Conservation (phyloP, 2,888 invertebrate genomes). For the Spicauda simplicius region DNA sequence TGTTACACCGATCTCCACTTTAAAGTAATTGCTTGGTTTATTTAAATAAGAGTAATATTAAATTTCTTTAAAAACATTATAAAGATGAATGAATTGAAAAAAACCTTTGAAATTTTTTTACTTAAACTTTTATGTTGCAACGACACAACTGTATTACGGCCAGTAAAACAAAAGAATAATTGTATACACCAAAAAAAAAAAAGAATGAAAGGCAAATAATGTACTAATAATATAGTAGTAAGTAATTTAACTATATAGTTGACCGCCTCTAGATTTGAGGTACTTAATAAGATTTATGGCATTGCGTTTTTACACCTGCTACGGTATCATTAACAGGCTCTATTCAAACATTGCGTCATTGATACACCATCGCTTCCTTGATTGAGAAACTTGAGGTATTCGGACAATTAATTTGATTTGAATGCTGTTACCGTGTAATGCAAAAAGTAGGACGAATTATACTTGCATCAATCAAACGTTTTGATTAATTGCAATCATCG, state of each 20-base stretch:
- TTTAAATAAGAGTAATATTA: too few relatives aligned
- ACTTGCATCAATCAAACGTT: slow-evolving; percentile 43
- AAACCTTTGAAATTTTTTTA: too few relatives aligned
- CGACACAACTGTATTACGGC: too few relatives aligned
- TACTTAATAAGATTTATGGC: not conserved
- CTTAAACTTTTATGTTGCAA: too few relatives aligned
- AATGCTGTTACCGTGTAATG: slow-evolving; percentile 32
- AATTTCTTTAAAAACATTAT: too few relatives aligned
- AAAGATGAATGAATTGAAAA: too few relatives aligned
- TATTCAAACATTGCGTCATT: slow-evolving; percentile 23
- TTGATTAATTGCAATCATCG: slow-evolving; percentile 20
- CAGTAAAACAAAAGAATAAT: not conserved
- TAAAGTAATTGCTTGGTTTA: too few relatives aligned
- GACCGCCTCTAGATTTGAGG: not conserved
- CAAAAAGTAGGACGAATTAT: slow-evolving; percentile 39
- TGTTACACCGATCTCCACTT: too few relatives aligned
- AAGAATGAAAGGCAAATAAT: not conserved
- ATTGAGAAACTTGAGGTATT: slow-evolving; percentile 39
- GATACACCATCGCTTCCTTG: slow-evolving; percentile 35
- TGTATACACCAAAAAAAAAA: not conserved
- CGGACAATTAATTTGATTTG: slow-evolving; percentile 40
- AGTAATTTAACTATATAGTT: not conserved
- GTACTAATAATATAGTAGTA: not conserved
- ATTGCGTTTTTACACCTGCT: slow-evolving; percentile 13
- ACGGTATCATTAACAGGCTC: slow-evolving; percentile 12